Conservation (phyloP, 2,797 vertebrate species). For the Hippopotamyrus pictus region DNA sequence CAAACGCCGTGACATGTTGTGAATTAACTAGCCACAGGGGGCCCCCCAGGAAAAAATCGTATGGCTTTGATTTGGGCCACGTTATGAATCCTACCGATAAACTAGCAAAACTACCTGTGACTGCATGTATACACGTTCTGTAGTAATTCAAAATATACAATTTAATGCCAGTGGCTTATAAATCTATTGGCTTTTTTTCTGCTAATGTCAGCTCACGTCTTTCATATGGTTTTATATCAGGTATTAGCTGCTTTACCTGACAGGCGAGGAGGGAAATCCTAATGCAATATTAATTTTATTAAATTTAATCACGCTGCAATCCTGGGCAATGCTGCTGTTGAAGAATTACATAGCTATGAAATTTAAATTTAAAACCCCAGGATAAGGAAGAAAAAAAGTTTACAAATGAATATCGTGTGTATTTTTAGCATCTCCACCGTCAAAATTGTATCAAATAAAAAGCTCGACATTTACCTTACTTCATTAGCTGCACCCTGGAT, state of each 20-base stretch:
- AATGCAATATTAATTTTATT: not conserved
- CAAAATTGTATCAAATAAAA: not conserved
- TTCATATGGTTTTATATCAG: not conserved
- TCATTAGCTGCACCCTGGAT: slow-evolving; percentile 53
- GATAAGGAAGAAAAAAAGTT: not conserved
- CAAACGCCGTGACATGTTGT: slow-evolving; percentile 42
- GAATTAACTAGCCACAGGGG: slow-evolving; percentile 40
- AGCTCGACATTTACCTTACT: slow-evolving; percentile 21
- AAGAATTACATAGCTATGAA: not conserved
- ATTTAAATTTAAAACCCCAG: not conserved
- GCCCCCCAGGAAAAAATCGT: not conserved
- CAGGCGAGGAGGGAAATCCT: not conserved
- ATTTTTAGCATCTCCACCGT: not conserved
- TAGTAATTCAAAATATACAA: not conserved
- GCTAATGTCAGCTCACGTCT: not conserved
- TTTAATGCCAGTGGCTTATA: not conserved
- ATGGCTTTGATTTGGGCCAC: not conserved
- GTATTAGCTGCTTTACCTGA: not conserved
- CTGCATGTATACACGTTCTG: not conserved
- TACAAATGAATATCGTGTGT: slow-evolving; percentile 13
- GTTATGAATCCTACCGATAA: not conserved
- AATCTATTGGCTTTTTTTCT: not conserved
- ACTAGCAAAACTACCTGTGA: not conserved
- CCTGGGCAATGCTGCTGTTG: not conserved
- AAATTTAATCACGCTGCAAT: not conserved